A percentile compares a stretch with the other conserved stretches of the same genome.
Evolutionary conservation across 2,113 vertebrate genomes (phyloP).

Genomic region (Crypturellus undulatus): DNA sequence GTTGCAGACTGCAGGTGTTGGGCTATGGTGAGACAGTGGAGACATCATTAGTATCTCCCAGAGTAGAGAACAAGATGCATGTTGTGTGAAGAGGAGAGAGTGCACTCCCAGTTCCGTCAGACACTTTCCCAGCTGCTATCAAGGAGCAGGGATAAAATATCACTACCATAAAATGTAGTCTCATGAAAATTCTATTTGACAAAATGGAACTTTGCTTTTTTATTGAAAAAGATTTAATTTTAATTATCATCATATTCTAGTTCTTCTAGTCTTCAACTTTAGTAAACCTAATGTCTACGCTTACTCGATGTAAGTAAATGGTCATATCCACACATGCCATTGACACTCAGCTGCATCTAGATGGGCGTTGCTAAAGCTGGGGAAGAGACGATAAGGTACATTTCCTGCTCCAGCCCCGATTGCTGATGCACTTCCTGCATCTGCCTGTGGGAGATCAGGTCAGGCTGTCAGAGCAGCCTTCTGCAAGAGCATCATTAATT

Average conservation of each 20-base stretch:
- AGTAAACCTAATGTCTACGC: not conserved
- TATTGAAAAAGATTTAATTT: not conserved
- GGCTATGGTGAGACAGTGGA: not conserved
- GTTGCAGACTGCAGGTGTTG: not conserved
- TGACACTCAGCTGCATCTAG: not conserved
- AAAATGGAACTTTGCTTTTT: not conserved
- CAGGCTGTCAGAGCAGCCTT: not conserved
- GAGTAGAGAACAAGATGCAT: accelerated
- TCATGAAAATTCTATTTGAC: not conserved
- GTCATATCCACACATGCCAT: not conserved
- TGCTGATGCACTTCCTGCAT: accelerated
- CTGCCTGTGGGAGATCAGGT: not conserved
- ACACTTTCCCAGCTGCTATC: not conserved
- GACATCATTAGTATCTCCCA: not conserved
- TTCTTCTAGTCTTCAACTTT: not conserved
- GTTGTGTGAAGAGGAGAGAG: not conserved
- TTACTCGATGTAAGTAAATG: not conserved
- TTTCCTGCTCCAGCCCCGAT: not conserved
- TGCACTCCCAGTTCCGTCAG: not conserved
- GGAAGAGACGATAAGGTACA: not conserved
- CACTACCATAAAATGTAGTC: not conserved
- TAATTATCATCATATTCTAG: not conserved
- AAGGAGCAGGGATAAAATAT: not conserved
- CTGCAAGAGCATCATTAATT: not conserved
- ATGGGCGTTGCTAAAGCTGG: accelerated